Evolutionary conservation across 2,888 invertebrate genomes (phyloP).

Genomic region (Cephus sareptanus): DNA sequence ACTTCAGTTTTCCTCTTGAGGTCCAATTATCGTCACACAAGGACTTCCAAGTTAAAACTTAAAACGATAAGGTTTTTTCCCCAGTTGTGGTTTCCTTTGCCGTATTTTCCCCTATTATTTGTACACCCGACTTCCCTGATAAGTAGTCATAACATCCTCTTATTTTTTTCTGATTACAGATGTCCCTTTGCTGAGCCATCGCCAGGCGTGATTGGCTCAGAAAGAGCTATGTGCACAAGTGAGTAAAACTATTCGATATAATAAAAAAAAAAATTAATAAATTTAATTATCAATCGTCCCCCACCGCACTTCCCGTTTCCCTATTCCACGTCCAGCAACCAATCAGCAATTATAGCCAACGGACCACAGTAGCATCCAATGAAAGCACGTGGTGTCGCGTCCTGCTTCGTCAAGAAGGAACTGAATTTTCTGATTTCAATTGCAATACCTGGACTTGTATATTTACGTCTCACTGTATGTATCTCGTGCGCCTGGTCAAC

Average conservation of each 20-base stretch:
- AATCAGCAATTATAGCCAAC: neutral
- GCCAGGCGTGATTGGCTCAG: constrained; percentile 30
- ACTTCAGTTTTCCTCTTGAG: neutral
- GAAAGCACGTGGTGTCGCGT: neutral
- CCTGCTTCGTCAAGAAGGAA: neutral
- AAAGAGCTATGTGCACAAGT: constrained; percentile 38
- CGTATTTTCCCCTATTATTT: neutral
- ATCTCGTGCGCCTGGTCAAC: neutral
- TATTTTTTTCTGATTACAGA: constrained; percentile 42
- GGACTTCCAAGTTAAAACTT: neutral
- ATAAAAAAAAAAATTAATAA: neutral
- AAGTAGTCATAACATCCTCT: neutral
- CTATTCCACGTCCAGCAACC: neutral
- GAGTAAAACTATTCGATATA: neutral
- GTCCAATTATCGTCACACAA: neutral
- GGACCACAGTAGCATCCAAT: too few relatives aligned
- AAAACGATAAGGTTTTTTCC: neutral
- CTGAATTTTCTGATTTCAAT: neutral
- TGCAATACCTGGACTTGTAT: neutral
- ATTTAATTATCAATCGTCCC: neutral
- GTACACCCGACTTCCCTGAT: neutral
- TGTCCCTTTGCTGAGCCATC: constrained; percentile 31
- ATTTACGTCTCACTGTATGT: neutral
- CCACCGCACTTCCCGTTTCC: neutral
- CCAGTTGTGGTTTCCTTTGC: neutral